Conservation (phyloP, 2,888 invertebrate species). For the Chromoteleia sp. region DNA sequence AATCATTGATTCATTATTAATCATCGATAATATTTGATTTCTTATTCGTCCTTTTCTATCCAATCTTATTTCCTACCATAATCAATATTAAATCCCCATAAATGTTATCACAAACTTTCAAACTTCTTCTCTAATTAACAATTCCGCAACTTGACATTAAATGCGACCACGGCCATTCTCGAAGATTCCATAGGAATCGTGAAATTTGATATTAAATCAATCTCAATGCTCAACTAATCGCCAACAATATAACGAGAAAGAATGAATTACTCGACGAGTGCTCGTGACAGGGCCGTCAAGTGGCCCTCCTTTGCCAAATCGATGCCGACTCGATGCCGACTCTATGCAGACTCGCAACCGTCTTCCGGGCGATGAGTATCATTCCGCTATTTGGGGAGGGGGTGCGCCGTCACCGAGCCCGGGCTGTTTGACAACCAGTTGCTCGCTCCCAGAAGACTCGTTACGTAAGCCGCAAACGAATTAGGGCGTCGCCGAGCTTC, state of each 20-base stretch:
- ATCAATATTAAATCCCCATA: no score
- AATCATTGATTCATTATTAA: no score
- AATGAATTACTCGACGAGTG: slow-evolving; percentile 16
- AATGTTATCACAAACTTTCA: no score
- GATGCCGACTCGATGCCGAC: no score
- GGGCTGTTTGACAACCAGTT: slow-evolving; percentile 82
- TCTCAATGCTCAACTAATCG: slow-evolving; percentile 12
- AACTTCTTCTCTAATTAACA: no score
- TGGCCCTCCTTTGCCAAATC: slow-evolving; percentile 43
- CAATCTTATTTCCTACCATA: no score
- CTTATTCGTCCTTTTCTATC: no score
- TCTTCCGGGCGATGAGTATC: slow-evolving; percentile 39
- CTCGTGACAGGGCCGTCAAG: slow-evolving; percentile 29
- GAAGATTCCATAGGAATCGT: not conserved
- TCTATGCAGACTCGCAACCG: slow-evolving; percentile 42
- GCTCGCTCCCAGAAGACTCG: slow-evolving; percentile 81
- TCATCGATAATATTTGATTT: no score
- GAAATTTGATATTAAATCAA: not conserved
- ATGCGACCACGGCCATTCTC: no score
- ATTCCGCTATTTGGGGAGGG: slow-evolving; percentile 33
- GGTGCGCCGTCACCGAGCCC: slow-evolving; percentile 43
- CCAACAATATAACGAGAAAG: not conserved
- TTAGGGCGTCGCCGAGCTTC: slow-evolving; percentile 66
- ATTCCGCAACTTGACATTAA: no score
- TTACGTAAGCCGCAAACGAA: slow-evolving; percentile 77